Evolutionary conservation across 2,797 vertebrate species (phyloP), one percentile per base, ranked within the genome.

Genomic region (Xiphophorus birchmanni): DNA sequence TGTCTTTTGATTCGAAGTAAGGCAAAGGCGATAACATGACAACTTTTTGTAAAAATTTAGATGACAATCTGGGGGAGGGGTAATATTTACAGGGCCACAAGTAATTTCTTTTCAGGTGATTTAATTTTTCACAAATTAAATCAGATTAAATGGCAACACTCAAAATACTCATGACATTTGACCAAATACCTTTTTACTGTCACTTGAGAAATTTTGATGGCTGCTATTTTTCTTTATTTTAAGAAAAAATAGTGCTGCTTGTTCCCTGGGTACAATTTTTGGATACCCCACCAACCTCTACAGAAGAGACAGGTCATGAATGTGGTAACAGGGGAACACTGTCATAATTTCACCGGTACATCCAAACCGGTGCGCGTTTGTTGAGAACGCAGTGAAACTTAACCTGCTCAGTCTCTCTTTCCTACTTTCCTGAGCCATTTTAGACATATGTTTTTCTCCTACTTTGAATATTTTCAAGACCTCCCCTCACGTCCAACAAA

Each of bases 351-450:
- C 42, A 40, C 10, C 75, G 52, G 21, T 79, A 84, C 73, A 47
- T 56, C 44, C 60, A 63, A 78, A 48, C 58, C 76, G 50, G 79
- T 67, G 47, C 67, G 74, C 63, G 74, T 83, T 78, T 21, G 78
- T 58, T 45, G 60, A 84, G 84, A 80, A 79, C 40, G 86, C 89
- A 90, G 65, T n/a, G 11, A 44, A 71, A 71, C 94, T 95, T 92
- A 58, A 74, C 82, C 56, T 67, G 23, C 17, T 44, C 63, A 23
- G 17, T 29, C 26, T 81, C 1, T 69, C 21, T 37, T 29, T 52
- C 65, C 26, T 82, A 72, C 76, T 80, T 29, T 40, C 77, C 75
- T 78, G 58, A 15, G 47, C 74, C 71, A 80, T 54, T 73, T 56
- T 9, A 54, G 76, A 8, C 60, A 40, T 37, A 3, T 60, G 60